Evolutionary conservation across 2,888 invertebrate species (phyloP).

Genomic region (Apoda limacodes): DNA sequence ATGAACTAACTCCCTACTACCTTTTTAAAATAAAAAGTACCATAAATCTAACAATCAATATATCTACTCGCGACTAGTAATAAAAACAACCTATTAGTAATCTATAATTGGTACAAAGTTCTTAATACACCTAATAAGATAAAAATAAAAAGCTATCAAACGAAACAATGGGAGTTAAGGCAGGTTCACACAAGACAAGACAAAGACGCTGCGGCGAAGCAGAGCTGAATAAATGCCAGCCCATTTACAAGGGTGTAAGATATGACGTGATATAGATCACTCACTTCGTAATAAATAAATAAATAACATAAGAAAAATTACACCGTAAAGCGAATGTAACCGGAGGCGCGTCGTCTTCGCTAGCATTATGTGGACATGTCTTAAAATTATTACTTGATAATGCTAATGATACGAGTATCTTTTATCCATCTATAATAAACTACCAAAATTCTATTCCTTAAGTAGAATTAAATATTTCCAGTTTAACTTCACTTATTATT

Average conservation of each 20-base stretch:
- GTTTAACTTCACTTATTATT: too few species aligned
- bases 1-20: too few species aligned
- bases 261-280: slow-evolving; percentile 70
- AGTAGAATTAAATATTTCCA: too few species aligned
- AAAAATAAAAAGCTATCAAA: too few species aligned
- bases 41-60: too few species aligned
- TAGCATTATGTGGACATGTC: slow-evolving; percentile 33
- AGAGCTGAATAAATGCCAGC: slow-evolving; percentile 50
- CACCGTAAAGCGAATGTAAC: slow-evolving; percentile 69
- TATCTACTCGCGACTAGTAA: slow-evolving; percentile 4
- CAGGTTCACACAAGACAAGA: slow-evolving; percentile 27
- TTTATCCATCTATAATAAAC: too few species aligned
- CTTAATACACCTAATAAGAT: too few species aligned
- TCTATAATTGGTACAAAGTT: too few species aligned
- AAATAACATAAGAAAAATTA: slow-evolving; percentile 70
- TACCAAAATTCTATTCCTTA: too few species aligned
- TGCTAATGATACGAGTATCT: too few species aligned
- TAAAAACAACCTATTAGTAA: neutral
- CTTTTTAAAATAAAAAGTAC: too few species aligned
- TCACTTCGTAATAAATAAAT: slow-evolving; percentile 68
- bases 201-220: slow-evolving; percentile 26
- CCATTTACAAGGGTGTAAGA: slow-evolving; percentile 70
- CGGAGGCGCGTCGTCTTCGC: slow-evolving; percentile 49
- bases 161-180: slow-evolving; percentile 27
- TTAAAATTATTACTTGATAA: too few species aligned